Percentiles rank a stretch among this genome's conserved stretches.
Conservation (phyloP, 2,888 invertebrate genomes). For the Germaria angustata region DNA sequence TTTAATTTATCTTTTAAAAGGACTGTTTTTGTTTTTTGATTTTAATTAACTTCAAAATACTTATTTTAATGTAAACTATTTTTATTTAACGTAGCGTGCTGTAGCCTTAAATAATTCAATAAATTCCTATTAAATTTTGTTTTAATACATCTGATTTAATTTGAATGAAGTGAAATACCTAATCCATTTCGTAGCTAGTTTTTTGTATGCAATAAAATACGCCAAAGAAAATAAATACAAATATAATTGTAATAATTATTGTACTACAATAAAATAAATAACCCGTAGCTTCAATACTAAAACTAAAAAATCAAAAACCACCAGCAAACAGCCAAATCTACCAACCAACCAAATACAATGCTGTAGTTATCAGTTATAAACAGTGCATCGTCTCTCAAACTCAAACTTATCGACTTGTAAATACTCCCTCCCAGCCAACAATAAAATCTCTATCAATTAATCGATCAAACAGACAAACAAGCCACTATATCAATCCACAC, state of each 20-base stretch:
- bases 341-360: slow-evolving; percentile 61
- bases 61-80: slow-evolving; percentile 51
- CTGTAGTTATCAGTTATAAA: slow-evolving; percentile 63
- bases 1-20: neutral
- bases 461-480: slow-evolving; percentile 56
- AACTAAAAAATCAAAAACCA: slow-evolving; percentile 53
- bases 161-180: slow-evolving; percentile 40
- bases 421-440: slow-evolving; percentile 69
- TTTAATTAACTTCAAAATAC: slow-evolving; percentile 10
- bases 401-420: slow-evolving; percentile 72
- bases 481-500: slow-evolving; percentile 61
- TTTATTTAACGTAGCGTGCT: slow-evolving; percentile 65
- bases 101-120: slow-evolving; percentile 57
- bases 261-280: slow-evolving; percentile 55
- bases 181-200: slow-evolving; percentile 63
- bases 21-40: neutral
- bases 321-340: slow-evolving; percentile 64
- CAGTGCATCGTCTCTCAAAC: slow-evolving; percentile 57
- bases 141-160: slow-evolving; percentile 47
- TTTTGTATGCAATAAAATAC: slow-evolving; percentile 69
- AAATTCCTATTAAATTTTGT: slow-evolving; percentile 36
- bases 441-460: slow-evolving; percentile 50
- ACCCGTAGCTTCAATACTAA: slow-evolving; percentile 66
- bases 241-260: slow-evolving; percentile 23
- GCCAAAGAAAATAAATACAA: slow-evolving; percentile 50